Evolutionary conservation across 2,113 vertebrate species (phyloP), one percentile per base, ranked within the genome.

Genomic region (Hypomesus transpacificus): DNA sequence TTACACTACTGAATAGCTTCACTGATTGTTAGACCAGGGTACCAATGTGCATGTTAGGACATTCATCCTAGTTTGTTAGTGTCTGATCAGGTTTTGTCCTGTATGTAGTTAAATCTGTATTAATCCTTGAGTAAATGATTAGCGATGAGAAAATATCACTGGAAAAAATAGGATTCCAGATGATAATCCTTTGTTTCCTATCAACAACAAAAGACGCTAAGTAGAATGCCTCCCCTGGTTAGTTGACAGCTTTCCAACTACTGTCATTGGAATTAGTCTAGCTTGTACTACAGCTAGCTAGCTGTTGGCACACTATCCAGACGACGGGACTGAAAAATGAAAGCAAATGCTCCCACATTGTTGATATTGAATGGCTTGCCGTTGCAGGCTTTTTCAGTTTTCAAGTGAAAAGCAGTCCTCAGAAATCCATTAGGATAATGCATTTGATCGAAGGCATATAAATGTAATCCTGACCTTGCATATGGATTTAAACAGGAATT

Each of bases 181-280:
- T 39, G 59, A 4, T 64, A 34, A 64, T 64, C 60, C 24, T 31
- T 63, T 63, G 17, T 64, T 64, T 64, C 62, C 31, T 34, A 39
- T 18, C 28, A 39, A 39, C 61, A 64, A 64, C 31, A 17, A 64
- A 39, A 18, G 16, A 4, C 3, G 16, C 54, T n/a, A 62, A 62
- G 60, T 16, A 62, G 26, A 62, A 24, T 14, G 62, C 62, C 39
- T n/a, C 14, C 11, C 7, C 62, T 31, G 3, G 14, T 63, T 16
- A 63, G 28, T 34, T 60, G 59, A 14, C 18, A 64, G 62, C 26
- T 39, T 39, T 64, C 18, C 26, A 14, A 63, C 14, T 17, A 64
- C 31, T 39, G 24, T 3, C 20, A 59, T 13, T 22, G 22, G 13
- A 46, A 46, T 46, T 13, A 46, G 39, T 46, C 9, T 46, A 46